Percentiles rank a stretch among this genome's conserved stretches.
Evolutionary conservation across 2,888 invertebrate genomes (phyloP).

Genomic region (Colostygia pectinataria): DNA sequence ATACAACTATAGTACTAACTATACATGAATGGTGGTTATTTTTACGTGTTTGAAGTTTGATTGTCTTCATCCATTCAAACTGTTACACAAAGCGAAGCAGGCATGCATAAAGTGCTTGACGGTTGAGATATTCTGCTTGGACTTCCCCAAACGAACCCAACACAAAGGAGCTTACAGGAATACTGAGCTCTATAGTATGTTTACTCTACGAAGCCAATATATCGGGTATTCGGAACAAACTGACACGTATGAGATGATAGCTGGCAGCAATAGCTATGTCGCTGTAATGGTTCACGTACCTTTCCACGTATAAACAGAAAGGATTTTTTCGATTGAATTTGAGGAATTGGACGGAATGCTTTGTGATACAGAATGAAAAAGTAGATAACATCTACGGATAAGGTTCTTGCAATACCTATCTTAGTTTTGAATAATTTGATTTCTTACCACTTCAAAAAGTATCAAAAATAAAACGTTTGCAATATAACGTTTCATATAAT

Average conservation of each 20-base stretch:
- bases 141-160: slow-evolving; percentile 6
- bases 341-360: slow-evolving; percentile 15
- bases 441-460: no score
- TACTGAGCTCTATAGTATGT: slow-evolving; percentile 8
- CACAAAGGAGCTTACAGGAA: slow-evolving; percentile 4
- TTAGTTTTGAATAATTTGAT: no score
- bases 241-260: slow-evolving; percentile 37
- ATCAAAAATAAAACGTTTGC: no score
- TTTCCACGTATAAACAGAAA: slow-evolving; percentile 24
- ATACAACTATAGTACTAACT: no score
- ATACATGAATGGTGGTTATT: no score
- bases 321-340: slow-evolving; percentile 31
- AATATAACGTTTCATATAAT: no score
- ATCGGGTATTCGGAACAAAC: slow-evolving; percentile 33
- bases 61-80: slow-evolving; percentile 1
- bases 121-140: slow-evolving; percentile 7
- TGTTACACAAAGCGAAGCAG: slow-evolving; percentile 5
- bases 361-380: slow-evolving; percentile 5
- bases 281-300: slow-evolving; percentile 32
- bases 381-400: background rate
- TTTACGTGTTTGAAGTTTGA: no score
- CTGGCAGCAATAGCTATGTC: slow-evolving; percentile 34
- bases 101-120: slow-evolving; percentile 13
- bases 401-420: background rate
- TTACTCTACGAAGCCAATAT: slow-evolving; percentile 29